A percentile compares a stretch with the other conserved stretches of the same genome.
phyloP scores from a whole-genome alignment of 2,113 vertebrate genomes.

The Apodemus sylvaticus region DNA sequence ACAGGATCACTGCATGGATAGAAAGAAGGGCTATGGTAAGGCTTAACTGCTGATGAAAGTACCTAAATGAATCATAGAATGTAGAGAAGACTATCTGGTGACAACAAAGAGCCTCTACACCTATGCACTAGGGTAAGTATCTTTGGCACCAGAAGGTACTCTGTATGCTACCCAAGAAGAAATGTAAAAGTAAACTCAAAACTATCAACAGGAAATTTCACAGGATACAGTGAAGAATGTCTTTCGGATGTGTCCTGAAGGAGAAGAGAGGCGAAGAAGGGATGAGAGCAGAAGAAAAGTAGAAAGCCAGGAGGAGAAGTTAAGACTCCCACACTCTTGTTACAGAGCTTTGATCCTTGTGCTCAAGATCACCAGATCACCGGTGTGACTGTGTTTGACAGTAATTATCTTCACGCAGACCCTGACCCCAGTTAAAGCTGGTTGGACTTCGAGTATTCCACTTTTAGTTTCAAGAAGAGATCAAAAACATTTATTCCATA shows the following conservation, averaged over 20 bases:
- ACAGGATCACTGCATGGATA: neutral
- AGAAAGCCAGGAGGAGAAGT: neutral
- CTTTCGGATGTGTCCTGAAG: neutral
- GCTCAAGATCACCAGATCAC: neutral
- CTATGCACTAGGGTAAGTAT: neutral
- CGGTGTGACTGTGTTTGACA: no score
- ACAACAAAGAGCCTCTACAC: neutral
- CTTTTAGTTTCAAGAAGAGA: neutral
- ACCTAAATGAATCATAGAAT: neutral
- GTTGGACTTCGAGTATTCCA: neutral
- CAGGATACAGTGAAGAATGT: neutral
- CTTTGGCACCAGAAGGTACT: neutral
- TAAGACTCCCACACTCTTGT: neutral
- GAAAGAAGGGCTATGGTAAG: neutral
- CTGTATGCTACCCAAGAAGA: neutral
- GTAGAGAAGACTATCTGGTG: neutral
- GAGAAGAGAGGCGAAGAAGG: neutral
- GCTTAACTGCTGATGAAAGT: neutral
- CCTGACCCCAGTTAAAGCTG: neutral
- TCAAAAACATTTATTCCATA: neutral
- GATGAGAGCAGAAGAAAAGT: neutral
- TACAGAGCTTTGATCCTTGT: no score
- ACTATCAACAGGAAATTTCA: neutral
- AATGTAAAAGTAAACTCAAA: neutral
- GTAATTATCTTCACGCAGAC: neutral